phyloP scores from a whole-genome alignment of 2,888 invertebrate species.

The Drosophila picticornis region DNA sequence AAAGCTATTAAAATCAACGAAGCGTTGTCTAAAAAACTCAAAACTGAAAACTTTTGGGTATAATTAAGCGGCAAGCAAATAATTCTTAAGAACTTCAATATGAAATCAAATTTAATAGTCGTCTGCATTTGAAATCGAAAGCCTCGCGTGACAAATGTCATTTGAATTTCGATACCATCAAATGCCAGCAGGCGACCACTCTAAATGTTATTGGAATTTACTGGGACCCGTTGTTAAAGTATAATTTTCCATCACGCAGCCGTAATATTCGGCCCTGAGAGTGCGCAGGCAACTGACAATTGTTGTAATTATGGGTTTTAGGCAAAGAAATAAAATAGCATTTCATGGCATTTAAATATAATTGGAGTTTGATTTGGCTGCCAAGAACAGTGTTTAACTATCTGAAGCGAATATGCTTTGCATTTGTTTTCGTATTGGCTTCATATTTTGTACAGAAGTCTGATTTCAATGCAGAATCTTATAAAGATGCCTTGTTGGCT shows the following conservation, averaged over 20 bases:
- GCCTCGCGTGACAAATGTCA: slow-evolving; percentile 76
- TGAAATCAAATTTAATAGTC: slow-evolving; percentile 72
- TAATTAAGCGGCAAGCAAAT: slow-evolving; percentile 65
- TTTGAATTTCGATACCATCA: slow-evolving; percentile 65
- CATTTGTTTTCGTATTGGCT: slow-evolving; percentile 15
- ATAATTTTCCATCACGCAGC: slow-evolving; percentile 62
- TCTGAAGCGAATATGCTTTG: slow-evolving; percentile 3
- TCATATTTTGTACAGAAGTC: background rate
- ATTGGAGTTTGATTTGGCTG: slow-evolving; percentile 60
- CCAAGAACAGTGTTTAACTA: slow-evolving; percentile 55
- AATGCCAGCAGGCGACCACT: slow-evolving; percentile 39
- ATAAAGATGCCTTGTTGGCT: slow-evolving; percentile 2
- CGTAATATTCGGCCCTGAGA: slow-evolving; percentile 59
- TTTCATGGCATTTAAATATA: slow-evolving; percentile 79
- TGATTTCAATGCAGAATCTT: slow-evolving; percentile 9
- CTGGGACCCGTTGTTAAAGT: slow-evolving; percentile 27
- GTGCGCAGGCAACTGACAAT: slow-evolving; percentile 66
- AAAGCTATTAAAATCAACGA: slow-evolving; percentile 77
- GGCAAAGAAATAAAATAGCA: slow-evolving; percentile 65
- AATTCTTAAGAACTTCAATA: slow-evolving; percentile 70
- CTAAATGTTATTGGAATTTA: slow-evolving; percentile 23
- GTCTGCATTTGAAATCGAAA: slow-evolving; percentile 72
- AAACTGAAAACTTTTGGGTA: slow-evolving; percentile 27
- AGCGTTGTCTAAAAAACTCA: slow-evolving; percentile 45
- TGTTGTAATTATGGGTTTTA: slow-evolving; percentile 61